Evolutionary conservation across 2,113 vertebrate species (phyloP).

Genomic region (Hyperopisus bebe): DNA sequence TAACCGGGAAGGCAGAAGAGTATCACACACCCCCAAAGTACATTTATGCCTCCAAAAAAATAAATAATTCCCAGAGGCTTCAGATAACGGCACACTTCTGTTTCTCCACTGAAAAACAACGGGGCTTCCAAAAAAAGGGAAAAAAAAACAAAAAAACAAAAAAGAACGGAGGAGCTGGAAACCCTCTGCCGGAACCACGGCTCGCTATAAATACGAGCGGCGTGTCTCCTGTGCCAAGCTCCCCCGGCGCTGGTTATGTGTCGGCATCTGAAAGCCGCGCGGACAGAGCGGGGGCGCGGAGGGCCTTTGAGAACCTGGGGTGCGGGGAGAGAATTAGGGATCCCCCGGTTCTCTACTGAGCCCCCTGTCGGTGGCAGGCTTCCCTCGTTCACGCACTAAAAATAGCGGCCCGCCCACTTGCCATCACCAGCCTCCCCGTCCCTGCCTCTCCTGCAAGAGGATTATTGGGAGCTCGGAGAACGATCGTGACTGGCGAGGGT

Average conservation of each 20-base stretch:
- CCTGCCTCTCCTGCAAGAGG: conserved; percentile 55
- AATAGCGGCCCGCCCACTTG: conserved; percentile 69
- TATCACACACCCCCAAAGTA: conserved; percentile 52
- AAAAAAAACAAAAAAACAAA: conserved; percentile 35
- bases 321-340: conserved; percentile 69
- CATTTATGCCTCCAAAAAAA: conserved; percentile 45
- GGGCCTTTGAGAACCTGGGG: conserved; percentile 53
- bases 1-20: conserved; percentile 49
- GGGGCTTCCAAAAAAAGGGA: conserved; percentile 50
- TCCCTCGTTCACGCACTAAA: conserved; percentile 61
- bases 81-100: conserved; percentile 59
- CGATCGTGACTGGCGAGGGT: conserved; percentile 58
- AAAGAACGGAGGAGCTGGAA: conserved; percentile 52
- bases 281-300: conserved; percentile 53
- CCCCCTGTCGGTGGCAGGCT: conserved; percentile 64
- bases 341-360: conserved; percentile 56
- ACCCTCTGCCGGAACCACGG: conserved; percentile 72
- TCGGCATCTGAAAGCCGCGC: conserved; percentile 43
- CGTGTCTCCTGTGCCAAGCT: conserved; percentile 63
- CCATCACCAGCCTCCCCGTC: conserved; percentile 58
- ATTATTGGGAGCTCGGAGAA: conserved; percentile 42
- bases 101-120: conserved; percentile 63
- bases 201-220: conserved; percentile 66
- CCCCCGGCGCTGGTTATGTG: conserved; percentile 49
- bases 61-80: conserved; percentile 56